phyloP scores from a whole-genome alignment of 2,797 vertebrate species.

The Merluccius polli region DNA sequence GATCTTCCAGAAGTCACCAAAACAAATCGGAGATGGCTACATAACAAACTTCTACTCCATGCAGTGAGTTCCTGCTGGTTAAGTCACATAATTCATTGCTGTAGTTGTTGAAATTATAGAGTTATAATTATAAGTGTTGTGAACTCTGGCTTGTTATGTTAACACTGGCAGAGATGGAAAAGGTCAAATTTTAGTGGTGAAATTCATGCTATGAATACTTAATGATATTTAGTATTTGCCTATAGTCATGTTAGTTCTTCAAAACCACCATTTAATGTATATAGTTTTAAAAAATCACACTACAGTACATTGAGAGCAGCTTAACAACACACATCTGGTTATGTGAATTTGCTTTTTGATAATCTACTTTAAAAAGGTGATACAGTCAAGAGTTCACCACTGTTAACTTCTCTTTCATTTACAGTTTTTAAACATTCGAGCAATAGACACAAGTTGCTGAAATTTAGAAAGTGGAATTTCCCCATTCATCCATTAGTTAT shows the following conservation, averaged over 20 bases:
- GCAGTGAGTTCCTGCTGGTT: background rate
- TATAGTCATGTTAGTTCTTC: no score
- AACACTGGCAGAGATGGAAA: background rate
- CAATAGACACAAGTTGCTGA: slow-evolving; percentile 5
- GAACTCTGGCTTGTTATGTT: slow-evolving; percentile 7
- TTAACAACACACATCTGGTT: background rate
- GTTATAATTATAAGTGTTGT: slow-evolving; percentile 3
- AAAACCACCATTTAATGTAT: no score
- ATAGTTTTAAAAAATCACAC: no score
- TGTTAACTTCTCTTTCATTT: no score
- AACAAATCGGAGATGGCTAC: slow-evolving; percentile 20
- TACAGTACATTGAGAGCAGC: no score
- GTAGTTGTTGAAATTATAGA: slow-evolving; percentile 8
- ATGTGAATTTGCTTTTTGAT: slow-evolving; percentile 1
- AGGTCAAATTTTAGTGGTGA: no score
- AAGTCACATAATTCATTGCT: background rate
- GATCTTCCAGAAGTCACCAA: slow-evolving; percentile 19
- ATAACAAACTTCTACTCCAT: slow-evolving; percentile 14
- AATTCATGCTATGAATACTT: no score
- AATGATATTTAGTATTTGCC: no score
- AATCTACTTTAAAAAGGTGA: slow-evolving; percentile 3
- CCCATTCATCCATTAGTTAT: no score
- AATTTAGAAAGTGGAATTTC: slow-evolving; percentile 5
- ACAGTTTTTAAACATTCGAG: background rate
- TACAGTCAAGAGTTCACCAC: no score